Evolutionary conservation across 2,113 vertebrate genomes (phyloP).

Genomic region (Illadopsis cleaveri): DNA sequence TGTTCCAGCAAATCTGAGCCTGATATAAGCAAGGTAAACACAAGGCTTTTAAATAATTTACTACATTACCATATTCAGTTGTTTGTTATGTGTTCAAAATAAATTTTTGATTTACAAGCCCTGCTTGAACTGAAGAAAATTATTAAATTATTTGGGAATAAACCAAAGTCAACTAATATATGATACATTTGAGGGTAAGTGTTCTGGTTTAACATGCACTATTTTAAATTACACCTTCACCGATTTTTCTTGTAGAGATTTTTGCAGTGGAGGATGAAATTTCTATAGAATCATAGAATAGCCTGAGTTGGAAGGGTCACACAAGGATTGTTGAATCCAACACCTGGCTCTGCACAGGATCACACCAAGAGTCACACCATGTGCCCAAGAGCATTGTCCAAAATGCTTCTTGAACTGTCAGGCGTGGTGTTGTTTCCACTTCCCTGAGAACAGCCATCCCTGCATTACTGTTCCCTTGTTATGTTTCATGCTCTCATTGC

Average conservation of each 20-base stretch:
- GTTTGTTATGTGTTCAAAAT: not conserved
- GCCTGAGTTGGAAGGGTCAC: not conserved
- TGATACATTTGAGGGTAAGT: not conserved
- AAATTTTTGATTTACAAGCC: slow-evolving; percentile 1
- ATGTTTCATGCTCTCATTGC: not conserved
- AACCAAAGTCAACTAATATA: not conserved
- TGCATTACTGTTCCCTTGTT: not conserved
- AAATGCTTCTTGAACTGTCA: not conserved
- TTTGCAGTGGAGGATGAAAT: not conserved
- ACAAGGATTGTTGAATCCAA: not conserved
- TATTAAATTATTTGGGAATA: not conserved
- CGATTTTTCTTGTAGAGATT: not conserved
- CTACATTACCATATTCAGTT: not conserved
- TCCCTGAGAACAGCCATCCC: not conserved
- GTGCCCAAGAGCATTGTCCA: not conserved
- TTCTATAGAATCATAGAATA: not conserved
- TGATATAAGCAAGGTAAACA: slow-evolving; percentile 91
- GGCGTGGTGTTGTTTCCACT: not conserved
- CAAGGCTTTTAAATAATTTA: slow-evolving; percentile 10
- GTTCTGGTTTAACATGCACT: not conserved
- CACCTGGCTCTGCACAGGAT: not conserved
- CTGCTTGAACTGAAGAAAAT: not conserved
- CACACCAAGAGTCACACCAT: not conserved
- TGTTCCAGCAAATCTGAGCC: slow-evolving; percentile 96
- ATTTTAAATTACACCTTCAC: not conserved